Conservation (phyloP, 2,888 invertebrate species). For the Argyresthia albistria region DNA sequence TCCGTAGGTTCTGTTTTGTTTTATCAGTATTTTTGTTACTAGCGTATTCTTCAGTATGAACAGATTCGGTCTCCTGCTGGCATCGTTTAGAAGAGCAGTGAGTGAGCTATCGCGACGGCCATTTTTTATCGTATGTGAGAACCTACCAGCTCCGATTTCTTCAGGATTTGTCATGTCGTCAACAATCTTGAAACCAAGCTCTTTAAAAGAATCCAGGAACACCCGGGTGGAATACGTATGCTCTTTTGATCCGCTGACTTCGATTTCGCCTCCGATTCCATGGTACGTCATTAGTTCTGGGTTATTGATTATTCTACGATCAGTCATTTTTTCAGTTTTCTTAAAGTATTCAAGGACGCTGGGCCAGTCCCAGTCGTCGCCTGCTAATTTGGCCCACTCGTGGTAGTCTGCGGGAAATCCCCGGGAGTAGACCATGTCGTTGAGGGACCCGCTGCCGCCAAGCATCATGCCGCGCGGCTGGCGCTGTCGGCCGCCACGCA, state of each 20-base stretch:
- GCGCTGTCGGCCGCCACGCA: slow-evolving; percentile 29
- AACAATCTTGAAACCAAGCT: slow-evolving; percentile 37
- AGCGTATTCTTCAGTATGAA: slow-evolving; percentile 32
- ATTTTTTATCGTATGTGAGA: slow-evolving; percentile 42
- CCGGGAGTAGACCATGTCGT: slow-evolving; percentile 52
- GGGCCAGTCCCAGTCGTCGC: slow-evolving; percentile 40
- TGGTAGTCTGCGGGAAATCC: slow-evolving; percentile 48
- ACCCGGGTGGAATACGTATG: slow-evolving; percentile 22
- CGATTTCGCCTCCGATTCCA: slow-evolving; percentile 38
- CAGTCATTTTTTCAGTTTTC: slow-evolving; percentile 46
- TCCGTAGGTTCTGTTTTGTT: slow-evolving; percentile 31
- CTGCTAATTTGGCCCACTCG: slow-evolving; percentile 38
- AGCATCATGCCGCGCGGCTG: slow-evolving; percentile 51
- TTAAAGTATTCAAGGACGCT: slow-evolving; percentile 43
- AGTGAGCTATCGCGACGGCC: slow-evolving; percentile 39
- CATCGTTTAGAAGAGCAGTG: slow-evolving; percentile 38
- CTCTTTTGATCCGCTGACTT: slow-evolving; percentile 31
- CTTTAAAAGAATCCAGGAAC: slow-evolving; percentile 37
- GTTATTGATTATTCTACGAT: slow-evolving; percentile 33
- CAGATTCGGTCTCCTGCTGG: slow-evolving; percentile 23
- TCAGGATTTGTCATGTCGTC: slow-evolving; percentile 49
- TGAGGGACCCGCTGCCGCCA: slow-evolving; percentile 49
- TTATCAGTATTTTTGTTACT: slow-evolving; percentile 34
- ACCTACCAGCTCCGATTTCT: slow-evolving; percentile 40
- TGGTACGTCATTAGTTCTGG: slow-evolving; percentile 35